These are phyloP conservation scores for Polyodon spathula DNA, from an alignment of 2,113 vertebrate genomes.

Conservation along the genomic window DNA sequence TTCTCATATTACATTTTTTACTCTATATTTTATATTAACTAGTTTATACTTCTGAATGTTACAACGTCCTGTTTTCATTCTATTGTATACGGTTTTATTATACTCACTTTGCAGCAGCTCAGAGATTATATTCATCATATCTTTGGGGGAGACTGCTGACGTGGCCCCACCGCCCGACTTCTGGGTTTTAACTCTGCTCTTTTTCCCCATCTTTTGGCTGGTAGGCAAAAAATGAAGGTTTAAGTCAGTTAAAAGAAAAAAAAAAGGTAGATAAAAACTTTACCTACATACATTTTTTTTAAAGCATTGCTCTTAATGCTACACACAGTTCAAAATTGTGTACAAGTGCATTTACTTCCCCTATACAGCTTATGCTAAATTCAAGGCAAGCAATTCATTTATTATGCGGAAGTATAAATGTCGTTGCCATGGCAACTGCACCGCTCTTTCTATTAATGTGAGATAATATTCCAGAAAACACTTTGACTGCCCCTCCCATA, in stretches of 20 bases:
- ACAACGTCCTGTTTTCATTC: no score
- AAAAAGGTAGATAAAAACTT: neutral
- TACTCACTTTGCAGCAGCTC: conserved; percentile 88
- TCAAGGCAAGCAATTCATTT: neutral
- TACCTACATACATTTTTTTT: neutral
- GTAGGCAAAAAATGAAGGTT: conserved; percentile 17
- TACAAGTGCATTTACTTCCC: no score
- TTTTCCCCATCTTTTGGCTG: conserved; percentile 87
- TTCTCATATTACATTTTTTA: no score
- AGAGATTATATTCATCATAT: conserved; percentile 84
- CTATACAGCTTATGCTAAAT: neutral
- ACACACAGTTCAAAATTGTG: no score
- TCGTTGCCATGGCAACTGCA: neutral
- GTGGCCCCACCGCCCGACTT: conserved; percentile 81
- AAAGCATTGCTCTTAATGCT: neutral
- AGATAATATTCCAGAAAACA: neutral
- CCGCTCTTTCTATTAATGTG: neutral
- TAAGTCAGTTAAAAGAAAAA: neutral
- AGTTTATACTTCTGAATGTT: no score
- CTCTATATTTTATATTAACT: no score
- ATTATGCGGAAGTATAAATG: conserved; percentile 1
- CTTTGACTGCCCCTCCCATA: neutral
- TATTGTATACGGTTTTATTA: no score
- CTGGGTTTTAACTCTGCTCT: conserved; percentile 95
- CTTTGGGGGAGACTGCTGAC: conserved; percentile 76